Base-by-base conservation (phyloP, 2,888 invertebrate genomes). In the Yponomeuta malinellus region DNA sequence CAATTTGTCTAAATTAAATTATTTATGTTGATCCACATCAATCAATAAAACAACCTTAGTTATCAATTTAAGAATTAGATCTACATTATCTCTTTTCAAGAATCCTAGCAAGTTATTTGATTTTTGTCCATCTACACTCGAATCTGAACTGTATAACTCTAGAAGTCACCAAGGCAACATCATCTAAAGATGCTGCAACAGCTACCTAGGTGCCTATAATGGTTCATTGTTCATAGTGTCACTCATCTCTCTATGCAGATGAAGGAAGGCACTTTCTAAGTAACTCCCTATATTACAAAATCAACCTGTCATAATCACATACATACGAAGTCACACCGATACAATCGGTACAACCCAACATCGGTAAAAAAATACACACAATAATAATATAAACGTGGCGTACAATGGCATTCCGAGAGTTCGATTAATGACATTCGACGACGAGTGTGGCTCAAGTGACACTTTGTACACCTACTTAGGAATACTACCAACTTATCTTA, bases 351-450 rank as follows among this genome's bases (percentile, higher is more conserved):
- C 74, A 72, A 69, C 63, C 70, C 73, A 71, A 74, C 77, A 78
- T 70, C 81, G 82, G 85, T 84, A 81, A 83, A 88, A 89, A 90
- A 87, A 87, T 83, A 85, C 81, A 87, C 83, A 70, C 63, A 64
- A 70, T 65, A 70, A 70, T 70, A 64, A 70, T 65, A 70, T 65
- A 79, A 74, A 73, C 73, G 74, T 72, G 78, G 74, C 76, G 85
- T 59, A 92, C 91, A 91, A 92, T 90, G 80, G 88, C 86, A 92
- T 92, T 90, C 91, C 90, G 78, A 72, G 78, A 77, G 78, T 85
- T 90, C 91, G 91, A 92, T 91, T 91, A 92, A 92, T 89, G 90
- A 83, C 79, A 79, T 82, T 84, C 81, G 81, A 84, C 70, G 37
- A 59, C 59, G 84, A 81, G 79, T 78, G 74, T 78, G 77, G 76